Percentiles rank a stretch among this genome's conserved stretches.
These are phyloP conservation scores for Lasioglossum leucozonium DNA, from an alignment of 2,888 invertebrate genomes.

Conservation along the genomic window DNA sequence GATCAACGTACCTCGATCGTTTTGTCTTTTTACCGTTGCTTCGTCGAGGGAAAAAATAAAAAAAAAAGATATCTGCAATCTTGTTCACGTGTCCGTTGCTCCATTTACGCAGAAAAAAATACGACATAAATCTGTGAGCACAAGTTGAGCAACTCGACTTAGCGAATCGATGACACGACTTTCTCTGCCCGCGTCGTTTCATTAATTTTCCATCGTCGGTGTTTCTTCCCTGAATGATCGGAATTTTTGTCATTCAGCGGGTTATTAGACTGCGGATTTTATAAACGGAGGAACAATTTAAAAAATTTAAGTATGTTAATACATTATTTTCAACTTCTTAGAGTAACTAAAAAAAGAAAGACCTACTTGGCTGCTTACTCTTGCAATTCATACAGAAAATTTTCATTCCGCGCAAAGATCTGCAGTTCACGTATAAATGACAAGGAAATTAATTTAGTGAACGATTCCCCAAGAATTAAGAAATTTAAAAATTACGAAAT, in stretches of 20 bases:
- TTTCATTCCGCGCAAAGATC: too few relatives aligned
- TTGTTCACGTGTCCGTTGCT: neutral
- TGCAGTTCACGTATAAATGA: too few relatives aligned
- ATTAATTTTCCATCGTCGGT: neutral
- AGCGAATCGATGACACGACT: neutral
- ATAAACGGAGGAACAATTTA: too few relatives aligned
- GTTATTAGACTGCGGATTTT: too few relatives aligned
- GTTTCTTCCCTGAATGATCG: neutral
- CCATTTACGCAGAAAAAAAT: slow-evolving; percentile 2
- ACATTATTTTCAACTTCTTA: too few relatives aligned
- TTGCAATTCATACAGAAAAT: too few relatives aligned
- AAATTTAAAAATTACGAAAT: too few relatives aligned
- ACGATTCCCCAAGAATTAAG: too few relatives aligned
- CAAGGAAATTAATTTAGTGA: neutral
- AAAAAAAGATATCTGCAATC: slow-evolving; percentile 26
- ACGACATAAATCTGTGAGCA: neutral
- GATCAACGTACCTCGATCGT: neutral
- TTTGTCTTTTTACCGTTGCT: neutral
- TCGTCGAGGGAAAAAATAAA: slow-evolving; percentile 28
- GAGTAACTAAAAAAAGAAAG: too few relatives aligned
- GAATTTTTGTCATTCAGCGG: too few relatives aligned
- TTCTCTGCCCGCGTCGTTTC: neutral
- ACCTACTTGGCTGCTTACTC: too few relatives aligned
- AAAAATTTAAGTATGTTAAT: too few relatives aligned
- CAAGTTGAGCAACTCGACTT: neutral